These are phyloP conservation scores for Narcine bancroftii DNA, from an alignment of 2,113 vertebrate genomes.

Conservation along the genomic window DNA sequence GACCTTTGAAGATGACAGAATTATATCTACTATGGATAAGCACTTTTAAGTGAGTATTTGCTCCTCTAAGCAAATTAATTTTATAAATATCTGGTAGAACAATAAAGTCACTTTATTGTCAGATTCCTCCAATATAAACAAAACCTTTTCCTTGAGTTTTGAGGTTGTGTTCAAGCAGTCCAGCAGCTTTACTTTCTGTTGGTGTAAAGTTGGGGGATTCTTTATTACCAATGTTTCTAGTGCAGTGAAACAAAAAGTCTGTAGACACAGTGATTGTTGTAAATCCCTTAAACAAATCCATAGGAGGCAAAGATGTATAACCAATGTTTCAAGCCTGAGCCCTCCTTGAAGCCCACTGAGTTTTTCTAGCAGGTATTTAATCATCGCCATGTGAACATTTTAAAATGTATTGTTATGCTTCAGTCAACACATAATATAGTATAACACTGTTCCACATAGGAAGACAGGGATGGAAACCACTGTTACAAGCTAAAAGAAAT, in stretches of 20 bases:
- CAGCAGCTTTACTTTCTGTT: background rate
- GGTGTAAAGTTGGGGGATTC: background rate
- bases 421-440: no score
- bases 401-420: background rate
- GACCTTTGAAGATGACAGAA: background rate
- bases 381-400: background rate
- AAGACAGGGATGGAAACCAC: background rate
- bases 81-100: background rate
- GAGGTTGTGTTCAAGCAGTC: background rate
- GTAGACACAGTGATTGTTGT: no score
- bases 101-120: background rate
- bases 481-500: background rate
- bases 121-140: background rate
- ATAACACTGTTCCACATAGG: background rate
- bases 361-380: no score
- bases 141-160: background rate
- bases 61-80: background rate
- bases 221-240: background rate
- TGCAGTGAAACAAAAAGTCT: no score
- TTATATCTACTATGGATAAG: background rate
- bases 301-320: no score
- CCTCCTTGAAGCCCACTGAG: no score
- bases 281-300: no score
- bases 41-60: background rate
- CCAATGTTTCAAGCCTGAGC: no score